Percentiles rank a stretch among this genome's conserved stretches.
Evolutionary conservation across 2,888 invertebrate genomes (phyloP).

Genomic region (Hyposoter dolosus): DNA sequence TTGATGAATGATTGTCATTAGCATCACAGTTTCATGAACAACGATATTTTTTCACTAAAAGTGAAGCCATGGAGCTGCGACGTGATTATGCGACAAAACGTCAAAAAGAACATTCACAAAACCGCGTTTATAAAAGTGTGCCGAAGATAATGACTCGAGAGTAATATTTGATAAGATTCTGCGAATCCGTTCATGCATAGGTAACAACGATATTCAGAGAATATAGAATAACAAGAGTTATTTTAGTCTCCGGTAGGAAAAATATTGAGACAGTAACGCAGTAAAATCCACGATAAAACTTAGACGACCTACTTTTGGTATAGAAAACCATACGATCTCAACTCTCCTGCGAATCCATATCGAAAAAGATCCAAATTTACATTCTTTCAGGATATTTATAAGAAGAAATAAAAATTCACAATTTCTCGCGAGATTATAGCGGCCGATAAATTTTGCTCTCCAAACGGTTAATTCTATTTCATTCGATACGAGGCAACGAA

Average conservation of each 20-base stretch:
- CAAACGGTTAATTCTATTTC: conserved; percentile 62
- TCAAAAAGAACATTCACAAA: conserved; percentile 31
- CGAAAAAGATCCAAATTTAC: background rate
- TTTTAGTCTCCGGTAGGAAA: background rate
- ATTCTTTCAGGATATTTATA: conserved; percentile 15
- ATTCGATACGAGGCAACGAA: conserved; percentile 38
- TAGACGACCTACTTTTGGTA: conserved; percentile 11
- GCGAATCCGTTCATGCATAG: conserved; percentile 31
- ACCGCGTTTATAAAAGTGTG: conserved; percentile 1
- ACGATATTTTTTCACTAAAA: too few species aligned
- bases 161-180: conserved; percentile 66
- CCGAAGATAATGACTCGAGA: conserved; percentile 63
- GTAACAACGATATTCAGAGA: background rate
- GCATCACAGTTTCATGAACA: too few species aligned
- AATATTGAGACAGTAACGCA: conserved; percentile 13
- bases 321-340: background rate
- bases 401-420: conserved; percentile 13
- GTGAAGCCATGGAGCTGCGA: background rate
- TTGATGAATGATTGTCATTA: too few species aligned
- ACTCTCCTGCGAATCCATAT: background rate
- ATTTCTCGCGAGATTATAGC: conserved; percentile 13
- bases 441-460: conserved; percentile 24
- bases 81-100: conserved; percentile 1
- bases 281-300: background rate
- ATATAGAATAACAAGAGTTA: background rate